Evolutionary conservation across 2,113 vertebrate genomes (phyloP).

Genomic region (Fulica atra): DNA sequence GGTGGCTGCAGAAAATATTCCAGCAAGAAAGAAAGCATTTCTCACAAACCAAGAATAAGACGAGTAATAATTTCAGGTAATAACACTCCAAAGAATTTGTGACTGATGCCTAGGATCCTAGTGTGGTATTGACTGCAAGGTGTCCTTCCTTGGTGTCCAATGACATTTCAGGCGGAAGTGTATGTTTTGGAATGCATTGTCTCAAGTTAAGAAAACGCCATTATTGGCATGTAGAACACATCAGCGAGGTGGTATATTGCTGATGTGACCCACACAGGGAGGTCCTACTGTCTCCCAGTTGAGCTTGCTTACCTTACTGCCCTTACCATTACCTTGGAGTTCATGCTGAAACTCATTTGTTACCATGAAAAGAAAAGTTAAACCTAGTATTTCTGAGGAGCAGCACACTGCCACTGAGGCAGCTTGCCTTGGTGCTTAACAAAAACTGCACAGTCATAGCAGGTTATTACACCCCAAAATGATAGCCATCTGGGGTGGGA

Average conservation of each 20-base stretch:
- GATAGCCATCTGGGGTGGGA: not conserved
- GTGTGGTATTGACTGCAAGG: not conserved
- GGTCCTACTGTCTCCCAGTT: not conserved
- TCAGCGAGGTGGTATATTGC: not conserved
- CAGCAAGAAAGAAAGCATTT: not conserved
- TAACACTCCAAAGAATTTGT: not conserved
- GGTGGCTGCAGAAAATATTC: not conserved
- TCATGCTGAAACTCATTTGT: not conserved
- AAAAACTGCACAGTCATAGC: not conserved
- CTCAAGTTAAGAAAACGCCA: not conserved
- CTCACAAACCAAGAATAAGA: not conserved
- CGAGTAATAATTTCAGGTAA: not conserved
- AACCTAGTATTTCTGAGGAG: not conserved
- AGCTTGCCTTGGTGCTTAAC: not conserved
- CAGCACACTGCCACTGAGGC: not conserved
- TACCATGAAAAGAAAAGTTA: not conserved
- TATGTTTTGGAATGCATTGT: not conserved
- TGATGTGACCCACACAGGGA: not conserved
- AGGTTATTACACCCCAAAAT: not conserved
- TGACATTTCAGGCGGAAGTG: not conserved
- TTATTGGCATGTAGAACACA: not conserved
- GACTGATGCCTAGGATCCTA: not conserved
- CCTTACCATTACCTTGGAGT: not conserved
- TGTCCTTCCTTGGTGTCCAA: not conserved
- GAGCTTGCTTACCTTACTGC: not conserved